Base-by-base conservation (phyloP, 2,888 invertebrate species). In the Polydrusus pterygomalis region DNA sequence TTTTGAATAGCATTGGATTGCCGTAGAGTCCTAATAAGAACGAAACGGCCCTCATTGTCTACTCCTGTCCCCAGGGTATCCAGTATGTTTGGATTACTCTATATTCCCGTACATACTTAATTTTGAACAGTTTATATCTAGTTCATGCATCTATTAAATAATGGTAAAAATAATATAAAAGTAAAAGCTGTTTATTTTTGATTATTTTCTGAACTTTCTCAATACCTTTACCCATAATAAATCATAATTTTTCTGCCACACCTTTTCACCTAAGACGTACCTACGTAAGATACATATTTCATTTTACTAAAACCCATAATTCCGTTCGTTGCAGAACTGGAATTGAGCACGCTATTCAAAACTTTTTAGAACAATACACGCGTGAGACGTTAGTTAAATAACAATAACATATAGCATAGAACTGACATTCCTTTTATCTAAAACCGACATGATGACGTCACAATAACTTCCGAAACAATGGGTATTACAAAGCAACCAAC, bases 401-500 rank as follows among this genome's bases (percentile, higher is more conserved):
- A 64, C 64, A 49, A 64, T 64, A 64, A 64, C 18, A 60, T 65
- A 72, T 63, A 60, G 58, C 30, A 63, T 18, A 49, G 6, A 72
- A 64, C 56, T 72, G 65, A 30, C 72, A 65, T 65, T 72, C 72
- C 43, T 64, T 70, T 65, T 72, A 38, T 63, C 58, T 60, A 60
- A 17, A 60, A 38, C 58, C 58, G 65, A 64, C 54, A 10, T 18
- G 64, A 20, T 72, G 72, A 72, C 65, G 72, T 65, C 72, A 72
- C 65, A 65, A 72, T 72, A 64, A 56, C 72, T 72, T 65, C 72
- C 64, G 64, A 72, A 72, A 72, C 72, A 72, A 72, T 72, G 72
- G 65, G n/a, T 65, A 25, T 54, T 63, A 54, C 54, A 17, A 63
- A 65, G 72, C 43, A 56, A 47, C 15, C 62, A 34, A 56, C 56